Percentiles rank a stretch among this genome's conserved stretches.
These are phyloP conservation scores for Grus americana DNA, from an alignment of 2,113 vertebrate genomes.

Conservation along the genomic window DNA sequence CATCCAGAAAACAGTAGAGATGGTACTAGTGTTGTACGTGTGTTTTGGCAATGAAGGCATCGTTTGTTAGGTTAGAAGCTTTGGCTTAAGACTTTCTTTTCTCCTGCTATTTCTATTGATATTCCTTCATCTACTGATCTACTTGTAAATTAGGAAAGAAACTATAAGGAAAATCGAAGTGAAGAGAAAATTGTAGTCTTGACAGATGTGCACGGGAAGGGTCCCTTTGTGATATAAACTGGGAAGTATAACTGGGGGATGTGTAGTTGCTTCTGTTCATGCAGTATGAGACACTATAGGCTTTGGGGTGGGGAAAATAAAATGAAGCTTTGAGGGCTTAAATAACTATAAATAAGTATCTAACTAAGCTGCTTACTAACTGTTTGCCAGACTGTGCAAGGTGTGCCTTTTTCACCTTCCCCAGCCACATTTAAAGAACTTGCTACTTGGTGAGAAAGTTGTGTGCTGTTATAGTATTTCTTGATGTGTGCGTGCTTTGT, in stretches of 20 bases:
- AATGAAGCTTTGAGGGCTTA: not conserved
- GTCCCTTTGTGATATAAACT: not conserved
- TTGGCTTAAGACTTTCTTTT: not conserved
- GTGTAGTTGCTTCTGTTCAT: not conserved
- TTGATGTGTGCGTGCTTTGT: not conserved
- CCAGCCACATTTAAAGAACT: not conserved
- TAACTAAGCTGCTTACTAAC: not conserved
- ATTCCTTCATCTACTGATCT: not conserved
- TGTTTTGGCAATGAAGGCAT: not conserved
- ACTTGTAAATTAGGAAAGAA: not conserved
- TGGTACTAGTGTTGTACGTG: not conserved
- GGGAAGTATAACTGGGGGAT: not conserved
- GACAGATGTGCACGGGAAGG: not conserved
- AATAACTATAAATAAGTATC: not conserved
- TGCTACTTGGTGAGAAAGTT: not conserved
- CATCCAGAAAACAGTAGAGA: not conserved
- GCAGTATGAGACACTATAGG: not conserved
- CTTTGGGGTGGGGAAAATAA: not conserved
- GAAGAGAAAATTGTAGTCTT: not conserved
- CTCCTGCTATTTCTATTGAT: not conserved
- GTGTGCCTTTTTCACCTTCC: accelerated
- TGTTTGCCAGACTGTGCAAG: not conserved
- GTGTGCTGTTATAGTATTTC: not conserved
- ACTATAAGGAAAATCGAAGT: not conserved
- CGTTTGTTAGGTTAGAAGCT: not conserved